A percentile compares a stretch with the other conserved stretches of the same genome.
Evolutionary conservation across 2,113 vertebrate genomes (phyloP).

Genomic region (Atractosteus spatula): DNA sequence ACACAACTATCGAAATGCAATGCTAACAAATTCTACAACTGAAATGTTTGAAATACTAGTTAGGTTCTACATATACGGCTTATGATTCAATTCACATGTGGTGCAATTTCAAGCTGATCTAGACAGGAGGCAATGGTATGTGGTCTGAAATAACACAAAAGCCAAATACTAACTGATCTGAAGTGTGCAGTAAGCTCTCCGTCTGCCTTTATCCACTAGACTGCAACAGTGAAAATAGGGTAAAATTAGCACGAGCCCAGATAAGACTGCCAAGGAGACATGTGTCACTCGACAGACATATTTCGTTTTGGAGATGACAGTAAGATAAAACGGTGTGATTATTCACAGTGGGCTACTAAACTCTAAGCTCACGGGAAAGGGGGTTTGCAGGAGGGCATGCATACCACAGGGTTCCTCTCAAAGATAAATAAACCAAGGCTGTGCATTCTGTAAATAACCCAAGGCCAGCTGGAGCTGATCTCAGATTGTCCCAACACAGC

Average conservation of each 20-base stretch:
- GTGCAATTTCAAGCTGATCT: no score
- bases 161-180: not conserved
- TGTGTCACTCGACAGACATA: slow-evolving; percentile 1
- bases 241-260: not conserved
- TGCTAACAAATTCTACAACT: no score
- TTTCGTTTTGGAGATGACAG: not conserved
- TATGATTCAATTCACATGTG: no score
- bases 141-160: no score
- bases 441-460: not conserved
- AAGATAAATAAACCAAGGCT: not conserved
- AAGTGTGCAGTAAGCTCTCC: not conserved
- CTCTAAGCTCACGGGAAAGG: not conserved
- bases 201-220: not conserved
- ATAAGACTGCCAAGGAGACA: not conserved
- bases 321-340: not conserved
- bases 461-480: not conserved
- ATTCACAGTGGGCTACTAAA: not conserved
- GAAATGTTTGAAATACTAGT: no score
- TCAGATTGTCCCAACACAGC: not conserved
- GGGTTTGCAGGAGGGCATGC: not conserved
- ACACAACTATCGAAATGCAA: no score
- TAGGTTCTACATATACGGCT: no score
- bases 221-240: not conserved
- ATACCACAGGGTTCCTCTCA: not conserved
- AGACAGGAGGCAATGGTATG: no score